Evolutionary conservation across 2,888 invertebrate genomes (phyloP).

Genomic region (Epiperipatus broadwayi): DNA sequence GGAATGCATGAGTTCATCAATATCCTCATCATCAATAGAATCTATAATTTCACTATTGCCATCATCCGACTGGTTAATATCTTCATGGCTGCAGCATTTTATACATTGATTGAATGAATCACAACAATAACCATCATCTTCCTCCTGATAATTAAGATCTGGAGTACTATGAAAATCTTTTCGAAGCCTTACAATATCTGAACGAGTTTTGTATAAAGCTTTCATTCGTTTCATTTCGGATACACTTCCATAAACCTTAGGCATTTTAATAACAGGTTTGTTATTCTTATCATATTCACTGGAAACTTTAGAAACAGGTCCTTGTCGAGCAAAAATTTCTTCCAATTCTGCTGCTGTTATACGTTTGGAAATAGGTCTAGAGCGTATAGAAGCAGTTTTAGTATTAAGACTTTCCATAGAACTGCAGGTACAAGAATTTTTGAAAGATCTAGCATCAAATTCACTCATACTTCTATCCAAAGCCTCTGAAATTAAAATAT

Average conservation of each 20-base stretch:
- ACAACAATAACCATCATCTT: too few relatives aligned
- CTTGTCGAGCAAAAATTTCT: conserved; percentile 74
- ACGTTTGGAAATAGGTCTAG: conserved; percentile 58
- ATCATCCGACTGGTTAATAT: too few relatives aligned
- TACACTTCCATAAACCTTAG: conserved; percentile 70
- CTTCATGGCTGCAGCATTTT: too few relatives aligned
- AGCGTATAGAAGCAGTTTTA: conserved; percentile 78
- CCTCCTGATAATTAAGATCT: conserved; percentile 37
- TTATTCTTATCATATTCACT: conserved; percentile 18
- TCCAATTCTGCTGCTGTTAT: conserved; percentile 79
- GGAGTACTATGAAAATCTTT: conserved; percentile 78
- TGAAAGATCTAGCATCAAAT: too few relatives aligned
- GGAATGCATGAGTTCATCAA: too few relatives aligned
- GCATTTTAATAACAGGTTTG: conserved; percentile 43
- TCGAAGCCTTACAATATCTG: conserved; percentile 35
- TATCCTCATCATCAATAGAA: too few relatives aligned
- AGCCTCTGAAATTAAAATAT: conserved; percentile 26
- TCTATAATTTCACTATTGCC: too few relatives aligned
- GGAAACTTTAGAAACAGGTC: conserved; percentile 31
- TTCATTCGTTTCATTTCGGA: conserved; percentile 81
- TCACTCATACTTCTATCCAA: conserved; percentile 24
- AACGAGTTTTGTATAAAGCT: too few relatives aligned
- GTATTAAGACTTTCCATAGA: too few relatives aligned
- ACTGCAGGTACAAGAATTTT: too few relatives aligned
- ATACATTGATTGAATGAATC: too few relatives aligned